Base-by-base conservation (phyloP, 1,140 invertebrate species). In the Diabrotica virgifera region DNA sequence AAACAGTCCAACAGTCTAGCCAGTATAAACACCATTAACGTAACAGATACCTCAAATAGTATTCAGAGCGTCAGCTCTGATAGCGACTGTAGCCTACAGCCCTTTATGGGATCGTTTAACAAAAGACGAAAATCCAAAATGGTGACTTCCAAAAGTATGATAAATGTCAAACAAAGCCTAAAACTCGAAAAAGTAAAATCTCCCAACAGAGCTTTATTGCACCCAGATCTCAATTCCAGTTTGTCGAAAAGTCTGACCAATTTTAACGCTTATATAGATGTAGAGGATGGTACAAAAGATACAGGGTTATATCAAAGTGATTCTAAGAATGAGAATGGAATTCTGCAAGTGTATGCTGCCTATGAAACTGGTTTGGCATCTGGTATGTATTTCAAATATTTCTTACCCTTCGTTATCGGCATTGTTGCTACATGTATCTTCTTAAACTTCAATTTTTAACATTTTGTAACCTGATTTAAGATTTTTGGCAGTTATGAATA, bases 321-420 rank as follows among this genome's bases (percentile, higher is more conserved):
- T 10, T 10, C 40, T 46, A 46, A 46, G 40, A 46, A 46, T n/a
- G 40, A 67, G 60, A 61, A 58, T 53, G 88, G 87, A 36, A 89
- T 89, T 64, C 80, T 90, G 14, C 87, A 93, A 79, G 94, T 98
- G 24, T 97, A 92, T 77, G 94, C 94, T 0, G 95, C 95, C 5
- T 98, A 98, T 77, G 93, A 97, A 69, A 97, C 94, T 0, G 95
- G 96, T 24, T 78, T 98, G 64, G 93, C 93, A 5, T 89, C 87
- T 52, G 95, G 95, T 0, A 46, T n/a, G 40, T 46, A 46, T 46
- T 46, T 46, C 2, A 24, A 24, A 24, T 24, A 24, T 24, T 24
- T 24, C 24, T 24, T 24, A 24, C 24, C 24, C 24, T 24, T 24
- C 24, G 24, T 24, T 24, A 24, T 24, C 24, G 24, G 24, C 24